Base-by-base conservation (phyloP, 2,888 invertebrate genomes). In the Iphiclides podalirius region DNA sequence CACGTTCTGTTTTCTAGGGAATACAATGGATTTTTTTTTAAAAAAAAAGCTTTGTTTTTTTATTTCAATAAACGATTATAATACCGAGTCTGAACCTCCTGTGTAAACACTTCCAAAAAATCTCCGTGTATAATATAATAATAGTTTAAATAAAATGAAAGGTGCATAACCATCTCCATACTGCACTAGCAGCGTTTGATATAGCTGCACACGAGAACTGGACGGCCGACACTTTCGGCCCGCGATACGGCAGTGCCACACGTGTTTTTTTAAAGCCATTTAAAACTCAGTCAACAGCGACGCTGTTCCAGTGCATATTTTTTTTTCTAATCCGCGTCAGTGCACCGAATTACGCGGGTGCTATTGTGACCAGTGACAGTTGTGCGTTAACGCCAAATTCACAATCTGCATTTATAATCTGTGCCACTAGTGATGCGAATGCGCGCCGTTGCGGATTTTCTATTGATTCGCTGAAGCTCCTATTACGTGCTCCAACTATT, bases 161-260 rank as follows among this genome's bases (percentile, higher is more conserved):
- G n/a, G n/a, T n/a, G n/a, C n/a, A n/a, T n/a, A n/a, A 39, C 40
- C 14, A 9, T 16, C 44, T 50, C 44, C 50, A 44, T 28, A 40
- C 26, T 40, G 2, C 11, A 26, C 28, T 46, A 38, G 51, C 46
- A 36, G 37, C 36, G 16, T 28, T 34, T 14, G 40, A 40, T 40
- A 34, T 34, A 17, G 39, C 44, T 28, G 54, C 31, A 48, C n/a
- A 17, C 34, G 14, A 20, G 33, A 33, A 26, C 20, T 28, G 26
- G 38, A 26, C 47, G 45, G 48, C 2, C 39, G 54, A 54, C 54
- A 57, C 53, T 52, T 49, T 44, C 44, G 46, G 44, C 34, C 20
- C 47, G 53, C 52, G 41, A 23, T 53, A 52, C 55, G 55, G 47
- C 52, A 49, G 55, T 43, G 57, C 47, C 52, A 39, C 55, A 57